Percentiles rank a stretch among this genome's conserved stretches.
Conservation (phyloP, 2,888 invertebrate genomes). For the Acleris laterana region DNA sequence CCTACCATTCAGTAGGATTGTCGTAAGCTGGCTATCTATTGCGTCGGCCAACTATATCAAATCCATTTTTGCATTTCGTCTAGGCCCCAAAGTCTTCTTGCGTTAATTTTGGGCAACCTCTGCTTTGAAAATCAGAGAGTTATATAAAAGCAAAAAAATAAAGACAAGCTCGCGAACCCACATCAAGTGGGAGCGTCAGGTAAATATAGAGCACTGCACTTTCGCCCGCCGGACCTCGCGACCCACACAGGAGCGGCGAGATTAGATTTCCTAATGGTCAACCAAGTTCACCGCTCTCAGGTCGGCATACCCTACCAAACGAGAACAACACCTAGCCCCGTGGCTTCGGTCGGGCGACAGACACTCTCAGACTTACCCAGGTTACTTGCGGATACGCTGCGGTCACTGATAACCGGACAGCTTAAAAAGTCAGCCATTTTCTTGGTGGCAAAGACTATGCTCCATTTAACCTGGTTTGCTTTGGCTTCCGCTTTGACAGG, state of each 20-base stretch:
- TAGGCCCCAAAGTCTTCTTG: too few species aligned
- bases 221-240: constrained; percentile 41
- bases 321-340: constrained; percentile 25
- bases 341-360: constrained; percentile 6
- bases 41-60: too few species aligned
- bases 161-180: too few species aligned
- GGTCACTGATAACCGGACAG: constrained; percentile 36
- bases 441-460: constrained; percentile 36
- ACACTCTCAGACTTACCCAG: constrained; percentile 24
- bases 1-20: too few species aligned
- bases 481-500: constrained; percentile 5
- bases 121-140: too few species aligned
- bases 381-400: constrained; percentile 34
- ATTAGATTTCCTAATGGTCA: constrained; percentile 65
- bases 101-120: too few species aligned
- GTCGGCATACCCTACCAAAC: constrained; percentile 46
- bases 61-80: too few species aligned
- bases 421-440: constrained; percentile 39
- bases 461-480: constrained; percentile 31
- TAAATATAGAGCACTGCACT: constrained; percentile 24
- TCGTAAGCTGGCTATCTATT: too few species aligned
- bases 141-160: too few species aligned
- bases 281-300: constrained; percentile 57
- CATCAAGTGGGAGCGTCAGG: not conserved
- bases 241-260: constrained; percentile 59